These are phyloP conservation scores for Pseudachorutes palmiensis DNA, from an alignment of 1,140 invertebrate genomes.

Conservation along the genomic window DNA sequence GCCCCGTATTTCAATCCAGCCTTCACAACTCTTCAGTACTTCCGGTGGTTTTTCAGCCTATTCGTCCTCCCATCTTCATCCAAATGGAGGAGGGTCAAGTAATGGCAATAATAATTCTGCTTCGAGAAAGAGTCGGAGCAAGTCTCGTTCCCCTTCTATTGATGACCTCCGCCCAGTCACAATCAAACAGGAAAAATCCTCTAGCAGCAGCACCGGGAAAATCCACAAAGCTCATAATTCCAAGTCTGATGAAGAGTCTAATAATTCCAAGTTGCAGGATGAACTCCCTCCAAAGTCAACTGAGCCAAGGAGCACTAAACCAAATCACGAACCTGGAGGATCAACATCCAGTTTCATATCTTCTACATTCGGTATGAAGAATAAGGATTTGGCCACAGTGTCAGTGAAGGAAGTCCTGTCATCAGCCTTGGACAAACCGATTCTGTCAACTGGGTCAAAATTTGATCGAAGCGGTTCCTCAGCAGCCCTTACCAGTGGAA, in stretches of 20 bases:
- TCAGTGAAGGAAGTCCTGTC: constrained; percentile 33
- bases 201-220: neutral
- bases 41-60: constrained; percentile 22
- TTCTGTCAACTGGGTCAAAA: constrained; percentile 20
- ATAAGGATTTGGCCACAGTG: constrained; percentile 26
- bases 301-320: too few species aligned
- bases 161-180: neutral
- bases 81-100: neutral
- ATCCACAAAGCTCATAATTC: neutral
- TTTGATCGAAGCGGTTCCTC: constrained; percentile 23
- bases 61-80: neutral
- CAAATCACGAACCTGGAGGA: too few species aligned
- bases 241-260: neutral
- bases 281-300: too few species aligned
- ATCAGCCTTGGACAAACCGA: constrained; percentile 31
- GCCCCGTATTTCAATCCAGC: constrained; percentile 17
- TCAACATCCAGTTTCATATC: neutral
- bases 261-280: too few species aligned
- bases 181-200: neutral
- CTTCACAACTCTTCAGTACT: constrained; percentile 28
- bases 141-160: neutral
- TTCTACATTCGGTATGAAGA: constrained; percentile 2
- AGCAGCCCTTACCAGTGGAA: neutral
- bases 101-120: neutral
- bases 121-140: neutral